These are phyloP conservation scores for Rhynchopsitta pachyrhyncha DNA, from an alignment of 2,113 vertebrate genomes.

Conservation along the genomic window DNA sequence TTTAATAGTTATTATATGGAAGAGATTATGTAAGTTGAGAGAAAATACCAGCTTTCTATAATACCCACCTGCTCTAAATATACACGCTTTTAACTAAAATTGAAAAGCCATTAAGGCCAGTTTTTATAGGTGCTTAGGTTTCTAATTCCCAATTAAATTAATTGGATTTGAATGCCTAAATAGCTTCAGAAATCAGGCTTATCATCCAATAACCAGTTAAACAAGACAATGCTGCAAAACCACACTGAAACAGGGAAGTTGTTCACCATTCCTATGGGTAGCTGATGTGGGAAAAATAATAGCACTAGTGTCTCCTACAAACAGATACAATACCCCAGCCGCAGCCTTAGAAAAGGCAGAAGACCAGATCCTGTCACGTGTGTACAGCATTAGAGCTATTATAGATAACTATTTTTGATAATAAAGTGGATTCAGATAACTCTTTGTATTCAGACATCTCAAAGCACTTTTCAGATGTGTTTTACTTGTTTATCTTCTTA, in stretches of 20 bases:
- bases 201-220: background rate
- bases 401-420: background rate
- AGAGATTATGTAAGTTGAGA: background rate
- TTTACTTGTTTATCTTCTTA: background rate
- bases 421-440: background rate
- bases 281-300: background rate
- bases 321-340: background rate
- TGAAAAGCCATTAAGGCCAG: constrained; percentile 15
- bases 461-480: background rate
- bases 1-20: background rate
- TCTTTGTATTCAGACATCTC: background rate
- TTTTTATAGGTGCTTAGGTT: constrained; percentile 20
- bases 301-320: background rate
- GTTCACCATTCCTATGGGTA: background rate
- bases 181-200: constrained; percentile 6
- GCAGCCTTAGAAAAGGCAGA: background rate
- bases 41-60: background rate
- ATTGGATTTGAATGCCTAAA: constrained; percentile 45
- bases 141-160: constrained; percentile 55
- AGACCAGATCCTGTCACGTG: background rate
- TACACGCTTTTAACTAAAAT: constrained; percentile 24
- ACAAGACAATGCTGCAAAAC: background rate
- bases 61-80: constrained; percentile 41
- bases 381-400: rapidly evolving
- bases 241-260: background rate